A percentile compares a stretch with the other conserved stretches of the same genome.
Conservation (phyloP, 2,113 vertebrate species). For the Noturus placidus region DNA sequence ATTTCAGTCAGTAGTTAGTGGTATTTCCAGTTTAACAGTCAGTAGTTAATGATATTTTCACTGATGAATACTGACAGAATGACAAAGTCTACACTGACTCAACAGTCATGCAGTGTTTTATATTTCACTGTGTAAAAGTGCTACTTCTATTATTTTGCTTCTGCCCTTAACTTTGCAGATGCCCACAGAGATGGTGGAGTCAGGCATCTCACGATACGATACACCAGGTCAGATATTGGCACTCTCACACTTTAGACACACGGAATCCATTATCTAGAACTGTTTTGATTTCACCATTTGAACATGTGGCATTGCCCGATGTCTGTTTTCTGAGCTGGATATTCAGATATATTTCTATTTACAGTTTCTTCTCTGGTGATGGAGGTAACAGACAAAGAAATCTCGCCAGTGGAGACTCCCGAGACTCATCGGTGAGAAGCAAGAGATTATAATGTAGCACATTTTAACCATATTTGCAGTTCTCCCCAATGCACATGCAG, state of each 20-base stretch:
- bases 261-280: neutral
- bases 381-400: slow-evolving; percentile 48
- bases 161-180: neutral
- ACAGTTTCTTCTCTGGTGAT: slow-evolving; percentile 39
- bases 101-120: neutral
- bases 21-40: neutral
- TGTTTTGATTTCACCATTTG: neutral
- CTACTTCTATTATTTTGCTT: neutral
- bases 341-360: neutral
- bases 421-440: slow-evolving; percentile 58
- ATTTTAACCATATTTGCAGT: neutral
- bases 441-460: neutral
- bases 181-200: slow-evolving; percentile 46
- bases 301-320: neutral
- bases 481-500: neutral
- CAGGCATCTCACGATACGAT: slow-evolving; percentile 38
- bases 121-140: neutral
- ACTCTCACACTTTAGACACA: neutral
- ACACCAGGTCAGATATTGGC: slow-evolving; percentile 46
- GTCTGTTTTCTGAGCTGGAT: neutral
- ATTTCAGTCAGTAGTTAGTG: neutral
- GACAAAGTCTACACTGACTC: neutral
- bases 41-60: neutral
- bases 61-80: neutral
- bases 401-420: slow-evolving; percentile 68